Evolutionary conservation across 2,113 vertebrate species (phyloP).

Genomic region (Nothobranchius furzeri): DNA sequence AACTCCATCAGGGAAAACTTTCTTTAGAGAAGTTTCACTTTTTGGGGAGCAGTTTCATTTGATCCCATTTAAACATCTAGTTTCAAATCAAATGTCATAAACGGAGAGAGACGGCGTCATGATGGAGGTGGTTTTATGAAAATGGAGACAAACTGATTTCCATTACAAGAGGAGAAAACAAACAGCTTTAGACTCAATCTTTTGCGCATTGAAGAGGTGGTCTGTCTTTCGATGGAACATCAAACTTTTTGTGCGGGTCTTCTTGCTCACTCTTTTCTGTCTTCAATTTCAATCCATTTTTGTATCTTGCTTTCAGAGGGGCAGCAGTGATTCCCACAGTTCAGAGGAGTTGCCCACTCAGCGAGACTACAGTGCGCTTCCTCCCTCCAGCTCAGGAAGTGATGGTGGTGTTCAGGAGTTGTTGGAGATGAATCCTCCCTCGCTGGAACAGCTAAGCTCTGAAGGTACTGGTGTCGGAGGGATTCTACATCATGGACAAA

Average conservation of each 20-base stretch:
- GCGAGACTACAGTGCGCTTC: constrained; percentile 31
- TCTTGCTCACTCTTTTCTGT: background rate
- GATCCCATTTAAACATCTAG: constrained; percentile 40
- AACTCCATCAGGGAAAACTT: too few relatives aligned
- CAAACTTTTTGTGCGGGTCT: background rate
- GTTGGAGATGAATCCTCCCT: constrained; percentile 27
- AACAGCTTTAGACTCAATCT: constrained; percentile 23
- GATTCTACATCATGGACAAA: background rate
- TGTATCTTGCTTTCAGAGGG: constrained; percentile 50
- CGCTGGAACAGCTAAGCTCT: constrained; percentile 24
- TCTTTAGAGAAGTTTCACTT: constrained; percentile 2
- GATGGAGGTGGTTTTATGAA: constrained; percentile 47
- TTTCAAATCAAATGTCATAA: constrained; percentile 42
- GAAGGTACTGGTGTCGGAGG: constrained; percentile 38
- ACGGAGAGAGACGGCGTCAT: constrained; percentile 33
- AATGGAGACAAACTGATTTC: constrained; percentile 56
- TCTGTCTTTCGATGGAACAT: too few relatives aligned
- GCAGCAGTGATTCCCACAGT: constrained; percentile 71
- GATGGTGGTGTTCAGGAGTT: constrained; percentile 42
- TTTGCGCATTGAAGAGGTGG: background rate
- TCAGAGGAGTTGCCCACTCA: constrained; percentile 63
- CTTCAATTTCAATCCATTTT: constrained; percentile 7
- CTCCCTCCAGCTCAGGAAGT: constrained; percentile 46
- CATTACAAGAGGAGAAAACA: constrained; percentile 46
- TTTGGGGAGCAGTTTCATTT: constrained; percentile 47